These are phyloP conservation scores for Cyprinodon variegatus DNA, from an alignment of 2,113 vertebrate species.

Conservation along the genomic window DNA sequence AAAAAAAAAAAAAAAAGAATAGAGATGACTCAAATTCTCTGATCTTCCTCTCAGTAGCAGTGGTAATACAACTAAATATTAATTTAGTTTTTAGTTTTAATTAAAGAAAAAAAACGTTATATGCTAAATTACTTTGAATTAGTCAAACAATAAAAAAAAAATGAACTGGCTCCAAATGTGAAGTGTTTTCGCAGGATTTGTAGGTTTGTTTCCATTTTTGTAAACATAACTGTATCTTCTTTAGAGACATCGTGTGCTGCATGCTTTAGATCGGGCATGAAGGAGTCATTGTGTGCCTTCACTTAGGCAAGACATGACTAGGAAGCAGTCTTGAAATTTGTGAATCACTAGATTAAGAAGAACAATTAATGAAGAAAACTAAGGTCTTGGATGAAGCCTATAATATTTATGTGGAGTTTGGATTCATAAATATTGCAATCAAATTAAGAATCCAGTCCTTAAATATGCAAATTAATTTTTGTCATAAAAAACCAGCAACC, in stretches of 20 bases:
- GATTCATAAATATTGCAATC: constrained; percentile 21
- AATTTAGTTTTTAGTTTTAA: no score
- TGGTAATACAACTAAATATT: no score
- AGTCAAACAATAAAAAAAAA: no score
- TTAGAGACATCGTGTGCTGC: no score
- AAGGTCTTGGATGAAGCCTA: constrained; percentile 12
- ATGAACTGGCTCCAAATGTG: no score
- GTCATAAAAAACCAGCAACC: constrained; percentile 31
- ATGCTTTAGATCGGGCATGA: not conserved
- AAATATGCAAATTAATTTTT: constrained; percentile 51
- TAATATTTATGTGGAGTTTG: constrained; percentile 2
- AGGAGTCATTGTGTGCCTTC: not conserved
- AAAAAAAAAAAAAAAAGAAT: no score
- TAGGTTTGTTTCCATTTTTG: not conserved
- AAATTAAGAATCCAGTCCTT: constrained; percentile 24
- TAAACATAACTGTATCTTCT: not conserved
- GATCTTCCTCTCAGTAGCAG: no score
- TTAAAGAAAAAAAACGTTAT: no score
- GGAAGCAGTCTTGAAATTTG: not conserved
- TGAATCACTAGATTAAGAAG: not conserved
- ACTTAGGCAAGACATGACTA: not conserved
- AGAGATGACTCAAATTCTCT: no score
- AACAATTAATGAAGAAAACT: constrained; percentile 3
- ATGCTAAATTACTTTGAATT: no score
- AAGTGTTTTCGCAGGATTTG: no score